Evolutionary conservation across 2,113 vertebrate species (phyloP).

Genomic region (Pantherophis guttatus): DNA sequence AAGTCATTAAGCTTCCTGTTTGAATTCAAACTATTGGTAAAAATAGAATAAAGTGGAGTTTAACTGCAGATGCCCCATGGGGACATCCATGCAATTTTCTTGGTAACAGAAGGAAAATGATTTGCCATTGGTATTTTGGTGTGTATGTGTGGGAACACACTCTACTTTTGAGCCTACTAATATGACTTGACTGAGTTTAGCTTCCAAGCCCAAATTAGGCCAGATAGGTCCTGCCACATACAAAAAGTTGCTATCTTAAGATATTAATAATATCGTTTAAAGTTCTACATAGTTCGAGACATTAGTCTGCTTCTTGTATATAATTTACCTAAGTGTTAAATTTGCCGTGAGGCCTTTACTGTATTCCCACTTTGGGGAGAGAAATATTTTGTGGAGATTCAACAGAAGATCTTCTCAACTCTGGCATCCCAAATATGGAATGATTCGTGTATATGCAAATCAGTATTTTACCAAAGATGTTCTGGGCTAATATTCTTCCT

Average conservation of each 20-base stretch:
- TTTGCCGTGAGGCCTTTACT: not conserved
- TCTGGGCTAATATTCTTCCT: not conserved
- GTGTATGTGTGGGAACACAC: not conserved
- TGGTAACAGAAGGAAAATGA: not conserved
- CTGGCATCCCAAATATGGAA: not conserved
- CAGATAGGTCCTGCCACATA: not conserved
- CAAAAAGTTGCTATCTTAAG: not conserved
- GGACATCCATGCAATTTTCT: not conserved
- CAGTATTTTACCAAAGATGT: not conserved
- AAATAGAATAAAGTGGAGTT: not conserved
- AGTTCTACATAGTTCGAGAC: not conserved
- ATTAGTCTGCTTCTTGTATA: not conserved
- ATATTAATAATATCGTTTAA: not conserved
- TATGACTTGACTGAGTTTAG: not conserved
- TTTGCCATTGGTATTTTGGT: not conserved
- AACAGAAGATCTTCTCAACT: not conserved
- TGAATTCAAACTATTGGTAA: not conserved
- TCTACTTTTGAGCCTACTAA: not conserved
- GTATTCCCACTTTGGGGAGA: not conserved
- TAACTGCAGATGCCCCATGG: not conserved
- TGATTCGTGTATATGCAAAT: not conserved
- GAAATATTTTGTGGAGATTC: not conserved
- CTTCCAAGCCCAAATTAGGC: not conserved
- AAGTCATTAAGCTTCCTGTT: not conserved
- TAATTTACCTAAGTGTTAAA: not conserved